Percentiles rank a stretch among this genome's conserved stretches.
phyloP scores from a whole-genome alignment of 2,888 invertebrate genomes.

The Rhagonycha fulva region DNA sequence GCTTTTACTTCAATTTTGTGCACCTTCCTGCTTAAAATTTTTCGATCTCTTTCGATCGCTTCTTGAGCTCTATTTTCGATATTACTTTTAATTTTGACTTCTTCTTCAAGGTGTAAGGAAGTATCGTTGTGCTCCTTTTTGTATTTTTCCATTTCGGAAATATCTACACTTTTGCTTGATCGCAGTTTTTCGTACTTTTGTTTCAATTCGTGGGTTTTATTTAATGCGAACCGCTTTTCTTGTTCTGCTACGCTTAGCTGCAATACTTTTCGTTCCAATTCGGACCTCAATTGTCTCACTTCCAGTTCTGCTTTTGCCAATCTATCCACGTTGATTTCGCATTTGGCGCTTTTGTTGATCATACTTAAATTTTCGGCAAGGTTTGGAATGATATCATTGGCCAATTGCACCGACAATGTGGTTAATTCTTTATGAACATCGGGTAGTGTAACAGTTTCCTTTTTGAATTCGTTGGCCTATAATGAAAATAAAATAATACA shows the following conservation, averaged over 20 bases:
- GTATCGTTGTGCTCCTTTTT: conserved; percentile 28
- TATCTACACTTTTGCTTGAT: conserved; percentile 1
- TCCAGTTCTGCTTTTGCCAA: not conserved
- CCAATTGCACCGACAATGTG: not conserved
- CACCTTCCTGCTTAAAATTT: conserved; percentile 4
- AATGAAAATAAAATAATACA: not conserved
- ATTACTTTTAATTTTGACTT: conserved; percentile 1
- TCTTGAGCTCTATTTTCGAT: conserved; percentile 5
- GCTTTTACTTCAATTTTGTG: conserved; percentile 12
- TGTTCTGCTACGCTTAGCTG: conserved; percentile 22
- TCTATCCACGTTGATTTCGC: not conserved
- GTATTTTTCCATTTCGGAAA: conserved; percentile 12
- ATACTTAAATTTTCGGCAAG: not conserved
- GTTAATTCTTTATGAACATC: not conserved
- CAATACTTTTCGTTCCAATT: not conserved
- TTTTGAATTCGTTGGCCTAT: not conserved
- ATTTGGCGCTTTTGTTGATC: not conserved
- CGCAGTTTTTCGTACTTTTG: conserved; percentile 27
- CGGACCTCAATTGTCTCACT: not conserved
- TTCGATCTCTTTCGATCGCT: conserved; percentile 12
- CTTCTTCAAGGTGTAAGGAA: conserved; percentile 17
- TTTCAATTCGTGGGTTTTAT: conserved; percentile 28
- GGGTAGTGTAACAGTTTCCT: not conserved
- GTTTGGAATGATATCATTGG: not conserved
- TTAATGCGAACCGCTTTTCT: conserved; percentile 24